phyloP scores from a whole-genome alignment of 2,888 invertebrate genomes.

The Ichneumoninae sp. region DNA sequence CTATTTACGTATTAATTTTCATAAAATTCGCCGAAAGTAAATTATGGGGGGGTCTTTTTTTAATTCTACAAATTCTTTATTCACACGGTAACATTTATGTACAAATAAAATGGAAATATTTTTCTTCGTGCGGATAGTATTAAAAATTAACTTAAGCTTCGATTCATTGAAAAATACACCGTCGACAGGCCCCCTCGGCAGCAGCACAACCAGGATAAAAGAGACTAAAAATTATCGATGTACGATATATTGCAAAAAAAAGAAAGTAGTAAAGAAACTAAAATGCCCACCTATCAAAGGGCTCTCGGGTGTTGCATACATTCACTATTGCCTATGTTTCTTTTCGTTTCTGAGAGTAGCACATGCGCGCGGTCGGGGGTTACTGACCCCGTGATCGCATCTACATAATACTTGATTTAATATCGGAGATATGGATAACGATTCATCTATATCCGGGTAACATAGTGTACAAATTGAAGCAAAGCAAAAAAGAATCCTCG shows the following conservation, averaged over 20 bases:
- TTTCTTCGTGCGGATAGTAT: constrained; percentile 36
- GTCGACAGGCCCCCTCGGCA: background rate
- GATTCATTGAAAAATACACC: constrained; percentile 38
- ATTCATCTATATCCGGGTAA: constrained; percentile 19
- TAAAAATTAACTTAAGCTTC: constrained; percentile 52
- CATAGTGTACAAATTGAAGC: constrained; percentile 34
- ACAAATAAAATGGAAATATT: constrained; percentile 79
- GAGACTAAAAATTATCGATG: constrained; percentile 44
- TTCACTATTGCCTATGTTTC: background rate
- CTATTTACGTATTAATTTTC: background rate
- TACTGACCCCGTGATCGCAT: background rate
- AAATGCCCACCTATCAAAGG: background rate
- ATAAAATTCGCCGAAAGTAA: background rate
- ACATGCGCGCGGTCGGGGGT: background rate
- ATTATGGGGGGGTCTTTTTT: constrained; percentile 13
- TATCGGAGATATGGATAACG: constrained; percentile 21
- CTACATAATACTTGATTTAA: constrained; percentile 34
- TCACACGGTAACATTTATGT: constrained; percentile 80
- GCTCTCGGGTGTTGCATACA: background rate
- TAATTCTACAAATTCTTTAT: constrained; percentile 78
- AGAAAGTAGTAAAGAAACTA: background rate
- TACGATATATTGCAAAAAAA: background rate
- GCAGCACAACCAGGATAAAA: constrained; percentile 14
- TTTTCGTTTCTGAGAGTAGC: background rate
- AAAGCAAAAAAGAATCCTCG: constrained; percentile 35